Base-by-base conservation (phyloP, 2,113 vertebrate genomes). In the Pluvialis apricaria region DNA sequence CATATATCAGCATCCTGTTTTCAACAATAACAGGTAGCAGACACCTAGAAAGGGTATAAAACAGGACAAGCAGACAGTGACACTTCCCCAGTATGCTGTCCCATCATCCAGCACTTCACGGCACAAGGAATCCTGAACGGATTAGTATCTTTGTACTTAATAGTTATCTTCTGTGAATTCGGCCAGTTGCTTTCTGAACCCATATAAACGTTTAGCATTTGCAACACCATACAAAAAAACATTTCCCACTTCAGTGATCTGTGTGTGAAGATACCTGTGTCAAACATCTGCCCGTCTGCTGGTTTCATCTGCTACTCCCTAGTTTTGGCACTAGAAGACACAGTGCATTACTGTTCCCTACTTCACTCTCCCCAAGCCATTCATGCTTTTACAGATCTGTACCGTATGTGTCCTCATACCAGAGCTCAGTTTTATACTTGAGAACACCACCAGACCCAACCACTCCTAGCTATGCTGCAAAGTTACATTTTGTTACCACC, bases 341-440 rank as follows among this genome's bases (percentile, higher is more conserved):
- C 3, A 61, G 6, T 10, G 25, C 8, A 78, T 24, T 54, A 15
- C 8, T 42, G 52, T 21, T 90, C 16, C 61, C 62, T 45, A 7
- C 28, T 57, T 64, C 11, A 15, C 45, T 62, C 28, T 66, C 17
- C 9, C 15, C 25, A 66, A 3, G 29, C 8, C 31, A n/a, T 47
- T 32, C 22, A 18, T 13, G 9, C 32, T 77, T 82, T 61, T 11
- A 78, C 51, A 81, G 9, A 62, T 54, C 36, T 61, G 10, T 42
- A 52, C 11, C 4, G 0, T 16, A 64, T 5, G 2, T 61, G 28
- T 26, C 8, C 38, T 85, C 6, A 6, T 7, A 75, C 4, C 18
- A 71, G 22, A 77, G 28, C 22, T 44, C 42, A 15, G 6, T 65
- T 69, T 88, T 69, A 57, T 7, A 65, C 25, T 24, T 26, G 64